Conservation (phyloP, 2,797 vertebrate species). For the Pelodytes ibericus region DNA sequence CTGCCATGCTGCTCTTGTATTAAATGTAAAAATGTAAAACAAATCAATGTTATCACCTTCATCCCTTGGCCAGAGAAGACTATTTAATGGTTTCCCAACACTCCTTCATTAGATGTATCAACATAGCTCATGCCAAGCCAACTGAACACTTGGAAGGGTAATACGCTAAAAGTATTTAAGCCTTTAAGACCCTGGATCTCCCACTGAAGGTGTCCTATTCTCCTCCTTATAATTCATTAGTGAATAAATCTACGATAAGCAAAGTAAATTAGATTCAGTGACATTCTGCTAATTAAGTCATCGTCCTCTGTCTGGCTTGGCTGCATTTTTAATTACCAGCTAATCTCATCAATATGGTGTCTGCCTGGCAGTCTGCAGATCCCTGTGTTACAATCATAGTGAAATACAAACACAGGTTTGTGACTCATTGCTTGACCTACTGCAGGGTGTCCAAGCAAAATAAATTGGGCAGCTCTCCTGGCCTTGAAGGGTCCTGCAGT, state of each 20-base stretch:
- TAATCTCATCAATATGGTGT: constrained; percentile 95
- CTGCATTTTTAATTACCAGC: constrained; percentile 92
- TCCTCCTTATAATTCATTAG: constrained; percentile 71
- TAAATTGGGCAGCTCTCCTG: constrained; percentile 52
- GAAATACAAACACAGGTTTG: constrained; percentile 52
- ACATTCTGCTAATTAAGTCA: constrained; percentile 93
- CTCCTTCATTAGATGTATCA: constrained; percentile 1
- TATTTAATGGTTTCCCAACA: neutral
- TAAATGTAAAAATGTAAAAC: no score
- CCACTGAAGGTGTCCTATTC: constrained; percentile 68
- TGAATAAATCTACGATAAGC: constrained; percentile 80
- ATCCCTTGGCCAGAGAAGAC: neutral
- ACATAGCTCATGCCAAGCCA: constrained; percentile 45
- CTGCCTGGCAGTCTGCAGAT: constrained; percentile 70
- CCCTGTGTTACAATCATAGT: constrained; percentile 43
- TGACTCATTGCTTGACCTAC: constrained; percentile 56
- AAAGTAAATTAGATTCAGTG: constrained; percentile 90
- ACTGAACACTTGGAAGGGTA: constrained; percentile 36
- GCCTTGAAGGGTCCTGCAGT: constrained; percentile 43
- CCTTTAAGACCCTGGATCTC: constrained; percentile 64
- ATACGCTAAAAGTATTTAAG: constrained; percentile 57
- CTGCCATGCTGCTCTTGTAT: no score
- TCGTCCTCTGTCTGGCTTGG: constrained; percentile 83
- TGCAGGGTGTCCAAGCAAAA: constrained; percentile 50
- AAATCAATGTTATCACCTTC: neutral